Base-by-base conservation (phyloP, 2,113 vertebrate species). In the Chloroceryle aenea region DNA sequence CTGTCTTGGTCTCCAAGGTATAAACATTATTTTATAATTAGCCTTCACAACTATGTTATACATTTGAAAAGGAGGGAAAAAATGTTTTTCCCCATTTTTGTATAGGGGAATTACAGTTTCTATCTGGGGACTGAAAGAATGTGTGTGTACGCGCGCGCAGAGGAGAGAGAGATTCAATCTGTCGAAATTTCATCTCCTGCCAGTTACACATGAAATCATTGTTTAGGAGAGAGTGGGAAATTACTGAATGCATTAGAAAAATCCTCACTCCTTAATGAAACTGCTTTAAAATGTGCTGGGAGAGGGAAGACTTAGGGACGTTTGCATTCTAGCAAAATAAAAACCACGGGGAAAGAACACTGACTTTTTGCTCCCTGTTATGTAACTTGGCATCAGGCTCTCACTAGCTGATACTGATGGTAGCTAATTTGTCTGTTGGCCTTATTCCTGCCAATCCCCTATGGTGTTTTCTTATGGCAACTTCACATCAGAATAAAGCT, bases 1-100 rank as follows among this genome's bases (percentile, higher is more conserved):
- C 96, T 95, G 94, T 97, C 96, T 97, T 62, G 85, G 80, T 98
- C 98, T 98, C 98, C 94, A 96, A 98, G 98, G 98, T 96, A 98
- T 98, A 98, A 97, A 98, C 96, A 97, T 98, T 98, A 98, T 98
- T 98, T 98, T 97, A 98, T 98, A 98, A 98, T 98, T 98, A 98
- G 98, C 95, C 96, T 98, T 98, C 98, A 98, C 97, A 98, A 97
- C 98, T 98, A 98, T 97, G 95, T 97, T 98, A 97, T 97, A 97
- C 97, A 96, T 98, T 97, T 95, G 97, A 98, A 97, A 97, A 96
- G 97, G 93, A 96, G 95, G 76, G 95, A 94, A 95, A 97, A 98
- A 96, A 96, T 97, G 96, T 94, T 95, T 97, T 96, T 43, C 91
- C 97, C 92, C 95, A 90, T 96, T 94, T 97, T 98, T 97, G 96